Evolutionary conservation across 2,888 invertebrate genomes (phyloP), one percentile per base, ranked within the genome.

Genomic region (Girardia tigrina): DNA sequence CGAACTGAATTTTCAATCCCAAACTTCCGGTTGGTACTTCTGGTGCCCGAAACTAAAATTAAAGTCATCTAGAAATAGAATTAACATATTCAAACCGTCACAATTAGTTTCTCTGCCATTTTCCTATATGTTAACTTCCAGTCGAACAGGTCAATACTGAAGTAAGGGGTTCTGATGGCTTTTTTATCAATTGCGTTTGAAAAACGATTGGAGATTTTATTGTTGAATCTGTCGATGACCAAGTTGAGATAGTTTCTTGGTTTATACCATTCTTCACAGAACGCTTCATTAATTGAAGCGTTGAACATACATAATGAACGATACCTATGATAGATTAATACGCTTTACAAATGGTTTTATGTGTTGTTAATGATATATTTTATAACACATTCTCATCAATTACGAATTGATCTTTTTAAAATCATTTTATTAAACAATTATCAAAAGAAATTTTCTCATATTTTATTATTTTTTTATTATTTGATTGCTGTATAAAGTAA

Each of bases 1-100:
- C 56, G 23, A 56, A 56, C 56, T 56, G 56, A 56, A 56, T 2
- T 56, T 56, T 56, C n/a, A 56, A 56, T 56, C 56, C 56, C 56
- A 56, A 4, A 56, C 23, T 2, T 20, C n/a, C n/a, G n/a, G 8
- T n/a, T n/a, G 56, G 8, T 4, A n/a, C 23, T 4, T 56, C 56
- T 23, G 23, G n/a, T 12, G n/a, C 4, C 4, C 56, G 56, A 56
- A 56, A 56, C 56, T 56, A 56, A 12, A 36, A 36, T 12, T 16
- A 36, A 8, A n/a, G n/a, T n/a, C n/a, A n/a, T n/a, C n/a, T n/a
- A n/a, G n/a, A n/a, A n/a, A n/a, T n/a, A 36, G 36, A 36, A 36
- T 36, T 36, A n/a, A n/a, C n/a, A n/a, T n/a, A n/a, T n/a, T n/a
- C 56, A 20, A 56, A 56, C 56, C n/a, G 56, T 56, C n/a, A 56